phyloP scores from a whole-genome alignment of 2,888 invertebrate genomes.

The Schrankia costaestrigalis region DNA sequence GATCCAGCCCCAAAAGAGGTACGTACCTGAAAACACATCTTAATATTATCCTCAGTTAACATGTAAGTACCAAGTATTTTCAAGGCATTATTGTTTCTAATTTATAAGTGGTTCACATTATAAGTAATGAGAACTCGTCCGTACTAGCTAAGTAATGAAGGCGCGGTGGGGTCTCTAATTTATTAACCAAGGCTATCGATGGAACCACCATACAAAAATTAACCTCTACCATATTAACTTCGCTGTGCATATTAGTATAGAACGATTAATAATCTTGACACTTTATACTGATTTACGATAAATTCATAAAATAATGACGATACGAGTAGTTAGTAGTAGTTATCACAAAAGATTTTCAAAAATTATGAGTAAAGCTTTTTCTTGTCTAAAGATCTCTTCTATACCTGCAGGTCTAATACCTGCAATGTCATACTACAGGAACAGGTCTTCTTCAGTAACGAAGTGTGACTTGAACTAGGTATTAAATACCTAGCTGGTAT shows the following conservation, averaged over 20 bases:
- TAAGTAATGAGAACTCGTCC: conserved; percentile 50
- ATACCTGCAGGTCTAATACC: no score
- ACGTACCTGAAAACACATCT: no score
- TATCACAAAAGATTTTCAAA: no score
- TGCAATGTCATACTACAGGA: no score
- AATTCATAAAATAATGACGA: not conserved
- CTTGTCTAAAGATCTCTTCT: no score
- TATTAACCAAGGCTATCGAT: conserved; percentile 73
- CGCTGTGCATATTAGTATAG: conserved; percentile 59
- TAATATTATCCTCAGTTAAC: not conserved
- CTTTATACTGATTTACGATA: conserved; percentile 18
- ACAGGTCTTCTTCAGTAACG: no score
- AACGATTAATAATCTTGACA: conserved; percentile 40
- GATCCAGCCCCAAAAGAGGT: no score
- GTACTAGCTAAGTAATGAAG: conserved; percentile 57
- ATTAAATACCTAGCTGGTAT: no score
- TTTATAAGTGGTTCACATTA: conserved; percentile 39
- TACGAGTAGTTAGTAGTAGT: no score
- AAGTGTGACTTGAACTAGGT: no score
- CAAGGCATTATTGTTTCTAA: conserved; percentile 29
- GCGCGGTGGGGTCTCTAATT: conserved; percentile 67
- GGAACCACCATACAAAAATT: conserved; percentile 70
- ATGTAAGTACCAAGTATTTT: not conserved
- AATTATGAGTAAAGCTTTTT: no score
- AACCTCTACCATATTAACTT: conserved; percentile 69